These are phyloP conservation scores for Patella caerulea DNA, from an alignment of 2,888 invertebrate species.

Conservation along the genomic window DNA sequence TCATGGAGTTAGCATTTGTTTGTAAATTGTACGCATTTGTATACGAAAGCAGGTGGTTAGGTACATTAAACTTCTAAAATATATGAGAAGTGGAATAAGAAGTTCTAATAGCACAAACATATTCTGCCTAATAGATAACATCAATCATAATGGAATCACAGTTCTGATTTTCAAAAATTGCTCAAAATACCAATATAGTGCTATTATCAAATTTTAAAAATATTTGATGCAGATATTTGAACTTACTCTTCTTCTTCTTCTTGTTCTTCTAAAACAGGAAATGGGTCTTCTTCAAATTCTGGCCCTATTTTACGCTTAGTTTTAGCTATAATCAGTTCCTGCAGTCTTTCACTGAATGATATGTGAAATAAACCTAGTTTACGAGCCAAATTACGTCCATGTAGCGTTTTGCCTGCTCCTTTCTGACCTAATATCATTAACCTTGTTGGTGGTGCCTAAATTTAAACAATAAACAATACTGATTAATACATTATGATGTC, in stretches of 20 bases:
- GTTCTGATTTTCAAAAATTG: too few relatives aligned
- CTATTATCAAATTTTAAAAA: too few relatives aligned
- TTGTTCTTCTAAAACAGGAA: constrained; percentile 56
- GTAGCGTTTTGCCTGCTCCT: constrained; percentile 70
- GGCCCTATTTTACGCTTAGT: constrained; percentile 70
- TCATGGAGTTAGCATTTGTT: too few relatives aligned
- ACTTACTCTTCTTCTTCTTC: constrained; percentile 34
- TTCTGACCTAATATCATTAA: constrained; percentile 67
- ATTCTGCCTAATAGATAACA: too few relatives aligned
- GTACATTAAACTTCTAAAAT: too few relatives aligned
- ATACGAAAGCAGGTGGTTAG: too few relatives aligned
- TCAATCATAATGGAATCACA: too few relatives aligned
- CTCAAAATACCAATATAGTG: too few relatives aligned
- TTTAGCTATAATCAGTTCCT: constrained; percentile 70
- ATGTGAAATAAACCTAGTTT: constrained; percentile 72
- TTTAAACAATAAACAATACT: background rate
- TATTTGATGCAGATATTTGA: too few relatives aligned
- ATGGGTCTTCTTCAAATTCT: constrained; percentile 64
- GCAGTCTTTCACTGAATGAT: constrained; percentile 69
- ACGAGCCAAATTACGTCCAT: constrained; percentile 67
- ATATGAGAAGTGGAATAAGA: too few relatives aligned
- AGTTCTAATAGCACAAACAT: too few relatives aligned
- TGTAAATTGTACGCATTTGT: too few relatives aligned
- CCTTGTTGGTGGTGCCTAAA: constrained; percentile 69
- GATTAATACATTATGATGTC: background rate